These are phyloP conservation scores for Malaclemys terrapin DNA, from an alignment of 2,113 vertebrate genomes.

Conservation along the genomic window DNA sequence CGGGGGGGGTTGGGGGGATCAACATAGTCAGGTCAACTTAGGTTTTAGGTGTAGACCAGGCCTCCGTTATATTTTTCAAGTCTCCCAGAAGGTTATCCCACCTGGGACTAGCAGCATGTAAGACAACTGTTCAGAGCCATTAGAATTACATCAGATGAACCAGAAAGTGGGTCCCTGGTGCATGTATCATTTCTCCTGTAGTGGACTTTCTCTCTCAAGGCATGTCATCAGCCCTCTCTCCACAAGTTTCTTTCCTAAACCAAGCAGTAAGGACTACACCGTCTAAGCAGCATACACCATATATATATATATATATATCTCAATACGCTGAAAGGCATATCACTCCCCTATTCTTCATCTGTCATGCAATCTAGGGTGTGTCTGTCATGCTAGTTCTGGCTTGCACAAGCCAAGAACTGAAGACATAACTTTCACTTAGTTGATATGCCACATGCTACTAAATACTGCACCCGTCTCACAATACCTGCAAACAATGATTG, in stretches of 20 bases:
- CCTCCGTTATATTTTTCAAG: conserved; percentile 39
- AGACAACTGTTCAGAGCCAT: neutral
- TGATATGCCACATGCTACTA: conserved; percentile 60
- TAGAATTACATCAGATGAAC: neutral
- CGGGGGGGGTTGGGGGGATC: neutral
- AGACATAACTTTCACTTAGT: conserved; percentile 17
- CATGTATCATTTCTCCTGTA: neutral
- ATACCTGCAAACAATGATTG: conserved; percentile 23
- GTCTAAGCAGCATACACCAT: neutral
- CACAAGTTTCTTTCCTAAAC: neutral
- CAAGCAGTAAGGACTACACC: neutral
- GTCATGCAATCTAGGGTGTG: conserved; percentile 64
- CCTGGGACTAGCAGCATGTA: neutral
- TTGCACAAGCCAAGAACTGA: conserved; percentile 37
- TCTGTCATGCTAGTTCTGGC: conserved; percentile 51
- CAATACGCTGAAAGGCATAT: neutral
- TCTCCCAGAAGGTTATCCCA: conserved; percentile 36
- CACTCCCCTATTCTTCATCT: conserved; percentile 60
- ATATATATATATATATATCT: no score
- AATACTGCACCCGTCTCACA: conserved; percentile 35
- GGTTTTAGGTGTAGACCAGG: neutral
- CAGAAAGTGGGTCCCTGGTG: conserved; percentile 8
- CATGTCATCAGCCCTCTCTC: neutral
- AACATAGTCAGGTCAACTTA: neutral
- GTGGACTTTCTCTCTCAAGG: neutral